A percentile compares a stretch with the other conserved stretches of the same genome.
phyloP scores from a whole-genome alignment of 2,113 vertebrate species.

The Ranitomeya imitator region DNA sequence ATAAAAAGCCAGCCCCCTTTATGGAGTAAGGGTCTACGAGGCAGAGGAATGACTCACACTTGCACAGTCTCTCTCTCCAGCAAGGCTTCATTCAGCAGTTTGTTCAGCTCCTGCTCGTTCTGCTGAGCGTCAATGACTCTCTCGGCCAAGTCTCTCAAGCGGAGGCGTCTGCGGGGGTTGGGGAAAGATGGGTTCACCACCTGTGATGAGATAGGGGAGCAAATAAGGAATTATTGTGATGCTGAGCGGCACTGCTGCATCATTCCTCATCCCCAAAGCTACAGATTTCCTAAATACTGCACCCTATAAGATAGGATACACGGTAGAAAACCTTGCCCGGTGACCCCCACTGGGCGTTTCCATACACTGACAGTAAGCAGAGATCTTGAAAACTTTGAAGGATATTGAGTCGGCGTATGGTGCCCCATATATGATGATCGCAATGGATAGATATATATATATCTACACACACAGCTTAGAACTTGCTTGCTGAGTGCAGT shows the following conservation, averaged over 20 bases:
- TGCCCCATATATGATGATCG: too few species aligned
- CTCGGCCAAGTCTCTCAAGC: slow-evolving; percentile 80
- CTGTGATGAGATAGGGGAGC: slow-evolving; percentile 57
- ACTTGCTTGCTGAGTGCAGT: not conserved
- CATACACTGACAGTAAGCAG: not conserved
- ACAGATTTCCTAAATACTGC: not conserved
- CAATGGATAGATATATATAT: too few species aligned
- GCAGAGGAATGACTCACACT: slow-evolving; percentile 73
- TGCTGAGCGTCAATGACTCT: slow-evolving; percentile 79
- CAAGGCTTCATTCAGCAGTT: slow-evolving; percentile 84
- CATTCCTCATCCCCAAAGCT: not conserved
- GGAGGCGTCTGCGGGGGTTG: slow-evolving; percentile 88
- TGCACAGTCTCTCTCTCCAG: slow-evolving; percentile 85
- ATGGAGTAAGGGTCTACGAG: not conserved
- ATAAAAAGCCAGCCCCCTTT: not conserved
- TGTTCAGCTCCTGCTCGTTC: slow-evolving; percentile 87
- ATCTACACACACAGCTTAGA: not conserved
- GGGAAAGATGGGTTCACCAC: slow-evolving; percentile 85
- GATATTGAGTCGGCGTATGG: too few species aligned
- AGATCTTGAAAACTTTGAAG: not conserved
- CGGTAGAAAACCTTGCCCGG: too few species aligned
- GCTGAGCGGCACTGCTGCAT: not conserved
- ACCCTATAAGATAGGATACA: too few species aligned
- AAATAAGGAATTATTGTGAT: not conserved
- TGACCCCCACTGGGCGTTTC: not conserved